Base-by-base conservation (phyloP, 2,797 vertebrate species). In the Potorous gilbertii region DNA sequence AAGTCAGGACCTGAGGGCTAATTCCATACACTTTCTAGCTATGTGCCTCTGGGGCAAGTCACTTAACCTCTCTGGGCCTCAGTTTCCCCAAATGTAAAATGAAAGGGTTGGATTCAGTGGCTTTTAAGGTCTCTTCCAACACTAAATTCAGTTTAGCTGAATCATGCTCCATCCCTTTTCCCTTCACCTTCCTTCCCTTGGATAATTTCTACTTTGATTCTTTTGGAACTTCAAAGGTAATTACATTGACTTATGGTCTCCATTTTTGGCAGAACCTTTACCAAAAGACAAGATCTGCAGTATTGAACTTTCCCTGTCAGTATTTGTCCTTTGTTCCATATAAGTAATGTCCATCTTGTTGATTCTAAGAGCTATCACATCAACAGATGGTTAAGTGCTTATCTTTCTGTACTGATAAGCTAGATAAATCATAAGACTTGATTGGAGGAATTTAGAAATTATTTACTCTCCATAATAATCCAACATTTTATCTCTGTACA, bases 261-360 rank as follows among this genome's bases (percentile, higher is more conserved):
- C 31, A 13, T 54, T 55, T 81, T 56, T n/a, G 5, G 90, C 8
- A 21, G 9, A 56, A 93, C 27, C 91, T 92, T 11, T 81, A 34
- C n/a, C 91, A 59, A 62, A 97, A 93, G 55, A 57, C 54, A 54
- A 93, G 66, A 81, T 29, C 50, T 92, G 29, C 18, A 59, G 46
- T n/a, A 87, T 31, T 87, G 55, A 92, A 11, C 55, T 1, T 56
- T 62, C 13, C 90, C 54, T 74, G 28, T 55, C 34, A 46, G 93
- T 91, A 29, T n/a, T 66, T 56, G 31, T 12, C 10, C 27, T 94
- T 34, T 57, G 54, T 55, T 31, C 28, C 56, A 27, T 90, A n/a
- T 54, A 90, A 81, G 27, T 29, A 91, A 87, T 11, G 1, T 27
- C 54, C 34, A 6, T 34, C 0, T 94, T 55, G 11, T 21, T 46